Evolutionary conservation across 1,140 invertebrate species (phyloP), one percentile per base, ranked within the genome.

Genomic region (Ptiloglossa arizonensis): DNA sequence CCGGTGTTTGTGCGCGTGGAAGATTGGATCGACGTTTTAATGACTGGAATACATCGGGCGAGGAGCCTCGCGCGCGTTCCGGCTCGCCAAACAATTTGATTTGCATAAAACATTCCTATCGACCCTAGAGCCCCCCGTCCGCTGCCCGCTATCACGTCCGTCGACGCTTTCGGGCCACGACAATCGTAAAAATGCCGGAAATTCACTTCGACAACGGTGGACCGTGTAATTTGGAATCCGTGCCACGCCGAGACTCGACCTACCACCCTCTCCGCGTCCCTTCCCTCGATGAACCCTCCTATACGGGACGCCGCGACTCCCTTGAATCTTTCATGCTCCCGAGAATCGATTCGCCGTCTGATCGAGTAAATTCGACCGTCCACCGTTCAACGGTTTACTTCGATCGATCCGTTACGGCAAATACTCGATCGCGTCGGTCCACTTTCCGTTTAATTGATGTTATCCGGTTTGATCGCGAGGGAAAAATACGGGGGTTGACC

Each of bases 1-100:
- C 32, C n/a, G n/a, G n/a, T 24, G n/a, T 27, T 22, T 63, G 50
- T 77, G 80, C 78, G 67, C 74, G 24, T 19, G 48, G 38, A 64
- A 79, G 38, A 79, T 83, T 72, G 69, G 59, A 80, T 79, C 50
- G 38, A 63, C 73, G 38, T 72, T 79, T 79, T 74, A 82, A 83
- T 50, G 57, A 83, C 46, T 48, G 27, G 38, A 64, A 72, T 79
- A 82, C 22, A 56, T 60, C 19, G 74, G 48, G 11, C 35, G 46
- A 73, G 29, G 24, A 68, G 32, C 32, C 35, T 29, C 56, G 46
- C 54, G 63, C 73, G 29, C 24, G n/a, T n/a, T 75, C 64, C 22
- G 38, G 52, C 54, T 72, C 60, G 38, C n/a, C 79, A 64, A 81
- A 83, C 64, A 69, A 81, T 79, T 73, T 32, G 41, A 82, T 83